phyloP scores from a whole-genome alignment of 1,140 invertebrate species.

The Eupristina koningsbergeri region DNA sequence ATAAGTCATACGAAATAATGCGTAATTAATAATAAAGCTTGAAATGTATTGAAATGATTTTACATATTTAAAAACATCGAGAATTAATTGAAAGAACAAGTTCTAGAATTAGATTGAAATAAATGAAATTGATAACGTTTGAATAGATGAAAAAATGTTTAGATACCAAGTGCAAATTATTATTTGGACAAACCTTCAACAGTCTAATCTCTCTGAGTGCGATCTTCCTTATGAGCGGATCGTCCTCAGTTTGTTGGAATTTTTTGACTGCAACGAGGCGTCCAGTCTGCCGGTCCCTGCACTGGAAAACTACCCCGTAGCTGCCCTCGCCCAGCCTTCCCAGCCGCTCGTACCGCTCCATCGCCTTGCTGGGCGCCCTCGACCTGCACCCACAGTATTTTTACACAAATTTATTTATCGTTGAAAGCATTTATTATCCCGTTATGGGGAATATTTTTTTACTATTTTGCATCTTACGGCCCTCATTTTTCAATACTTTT shows the following conservation, averaged over 20 bases:
- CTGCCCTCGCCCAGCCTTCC: slow-evolving; percentile 97
- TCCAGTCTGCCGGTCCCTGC: slow-evolving; percentile 95
- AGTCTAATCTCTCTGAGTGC: slow-evolving; percentile 97
- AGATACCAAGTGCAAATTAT: neutral
- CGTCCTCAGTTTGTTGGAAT: slow-evolving; percentile 98
- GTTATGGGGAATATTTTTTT: too few relatives aligned
- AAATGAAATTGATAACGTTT: neutral
- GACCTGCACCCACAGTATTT: slow-evolving; percentile 74
- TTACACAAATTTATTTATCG: slow-evolving; percentile 48
- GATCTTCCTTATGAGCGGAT: slow-evolving; percentile 98
- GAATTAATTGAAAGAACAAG: too few relatives aligned
- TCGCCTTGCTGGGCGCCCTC: slow-evolving; percentile 87
- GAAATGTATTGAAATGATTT: too few relatives aligned
- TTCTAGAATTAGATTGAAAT: too few relatives aligned
- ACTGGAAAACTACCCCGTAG: slow-evolving; percentile 99
- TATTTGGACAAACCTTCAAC: slow-evolving; percentile 83
- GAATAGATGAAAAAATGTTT: neutral
- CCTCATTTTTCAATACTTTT: too few relatives aligned
- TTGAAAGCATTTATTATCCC: too few relatives aligned
- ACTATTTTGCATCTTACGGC: too few relatives aligned
- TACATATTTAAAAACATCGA: too few relatives aligned
- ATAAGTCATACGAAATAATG: too few relatives aligned
- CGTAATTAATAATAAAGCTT: too few relatives aligned
- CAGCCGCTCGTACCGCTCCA: slow-evolving; percentile 99
- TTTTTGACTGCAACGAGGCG: slow-evolving; percentile 98